Conservation (phyloP, 2,797 vertebrate species). For the Otolemur crassicaudatus region DNA sequence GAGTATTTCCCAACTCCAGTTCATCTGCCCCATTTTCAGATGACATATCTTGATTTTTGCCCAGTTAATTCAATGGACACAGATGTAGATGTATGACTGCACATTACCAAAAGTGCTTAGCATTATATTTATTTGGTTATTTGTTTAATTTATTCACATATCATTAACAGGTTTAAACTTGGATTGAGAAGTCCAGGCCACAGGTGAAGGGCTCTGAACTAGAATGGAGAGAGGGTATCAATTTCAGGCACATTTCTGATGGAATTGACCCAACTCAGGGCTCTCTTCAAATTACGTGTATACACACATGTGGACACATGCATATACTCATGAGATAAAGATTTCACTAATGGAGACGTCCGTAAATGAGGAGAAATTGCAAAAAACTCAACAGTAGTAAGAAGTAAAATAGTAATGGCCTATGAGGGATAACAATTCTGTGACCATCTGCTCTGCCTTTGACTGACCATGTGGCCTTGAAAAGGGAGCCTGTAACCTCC, state of each 20-base stretch:
- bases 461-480: background rate
- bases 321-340: background rate
- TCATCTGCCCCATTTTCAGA: background rate
- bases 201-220: background rate
- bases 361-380: background rate
- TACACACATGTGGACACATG: background rate
- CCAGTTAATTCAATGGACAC: constrained; percentile 5
- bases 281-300: background rate
- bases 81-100: background rate
- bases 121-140: background rate
- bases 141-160: constrained; percentile 19
- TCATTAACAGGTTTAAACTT: background rate
- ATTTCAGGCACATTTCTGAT: background rate
- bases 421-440: background rate
- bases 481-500: background rate
- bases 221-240: background rate
- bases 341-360: background rate
- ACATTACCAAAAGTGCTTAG: background rate
- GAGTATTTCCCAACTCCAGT: constrained; percentile 27
- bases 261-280: background rate
- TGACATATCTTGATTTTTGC: background rate
- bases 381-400: background rate
- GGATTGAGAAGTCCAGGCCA: background rate
- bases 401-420: background rate
- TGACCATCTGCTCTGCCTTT: background rate